Evolutionary conservation across 30 jellyfish, hydroid and myxozoan species (phyloP).

Genomic region (Aurelia aurita complex sp. Pacific): DNA sequence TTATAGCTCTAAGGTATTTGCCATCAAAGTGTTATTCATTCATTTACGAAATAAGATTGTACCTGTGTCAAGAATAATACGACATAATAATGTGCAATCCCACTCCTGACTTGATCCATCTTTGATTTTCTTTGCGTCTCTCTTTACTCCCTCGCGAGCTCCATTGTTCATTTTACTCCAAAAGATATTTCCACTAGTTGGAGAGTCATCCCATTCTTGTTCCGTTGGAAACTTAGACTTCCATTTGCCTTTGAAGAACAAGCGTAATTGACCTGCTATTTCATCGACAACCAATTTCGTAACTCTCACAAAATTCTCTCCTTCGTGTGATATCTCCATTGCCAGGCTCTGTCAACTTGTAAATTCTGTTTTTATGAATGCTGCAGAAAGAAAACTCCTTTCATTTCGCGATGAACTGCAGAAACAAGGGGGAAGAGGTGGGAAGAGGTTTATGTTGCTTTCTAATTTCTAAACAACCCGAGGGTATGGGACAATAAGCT

Average conservation of each 20-base stretch:
- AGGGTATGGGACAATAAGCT: too few species aligned
- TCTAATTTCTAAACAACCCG: too few species aligned
- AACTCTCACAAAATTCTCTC: conserved; percentile 12
- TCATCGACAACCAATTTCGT: conserved; percentile 18
- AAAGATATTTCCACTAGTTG: conserved; percentile 7
- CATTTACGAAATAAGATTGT: too few species aligned
- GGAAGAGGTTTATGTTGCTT: too few species aligned
- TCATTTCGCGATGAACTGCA: too few species aligned
- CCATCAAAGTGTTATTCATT: too few species aligned
- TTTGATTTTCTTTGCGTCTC: background rate
- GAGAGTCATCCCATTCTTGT: conserved; percentile 27
- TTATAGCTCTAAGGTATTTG: too few species aligned
- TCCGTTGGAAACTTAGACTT: background rate
- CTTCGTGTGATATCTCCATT: conserved; percentile 14
- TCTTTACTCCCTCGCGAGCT: background rate
- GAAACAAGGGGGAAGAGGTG: too few species aligned
- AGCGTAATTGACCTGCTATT: background rate
- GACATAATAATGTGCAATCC: conserved; percentile 13
- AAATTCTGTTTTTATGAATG: too few species aligned
- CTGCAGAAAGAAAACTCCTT: too few species aligned
- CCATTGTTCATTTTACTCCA: background rate
- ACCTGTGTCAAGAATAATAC: too few species aligned
- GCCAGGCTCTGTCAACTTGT: background rate
- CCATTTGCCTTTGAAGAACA: conserved; percentile 20
- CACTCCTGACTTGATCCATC: conserved; percentile 14